These are phyloP conservation scores for Drosophila seclusa DNA, from an alignment of 2,888 invertebrate species.

Conservation along the genomic window DNA sequence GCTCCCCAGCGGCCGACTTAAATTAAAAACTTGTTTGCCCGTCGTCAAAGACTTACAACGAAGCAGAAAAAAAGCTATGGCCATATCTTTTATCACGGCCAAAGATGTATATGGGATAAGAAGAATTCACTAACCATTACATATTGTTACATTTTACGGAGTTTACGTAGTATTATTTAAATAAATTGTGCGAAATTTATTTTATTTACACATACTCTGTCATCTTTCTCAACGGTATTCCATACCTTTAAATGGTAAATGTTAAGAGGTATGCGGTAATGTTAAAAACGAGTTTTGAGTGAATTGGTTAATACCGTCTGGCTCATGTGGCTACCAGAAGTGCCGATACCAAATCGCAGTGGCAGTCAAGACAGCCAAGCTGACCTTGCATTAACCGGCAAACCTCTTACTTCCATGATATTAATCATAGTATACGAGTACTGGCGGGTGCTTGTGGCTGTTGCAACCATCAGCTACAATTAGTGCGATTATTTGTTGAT, in stretches of 20 bases:
- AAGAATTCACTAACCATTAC: neutral
- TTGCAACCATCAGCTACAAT: slow-evolving; percentile 22
- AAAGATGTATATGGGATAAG: neutral
- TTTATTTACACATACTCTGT: neutral
- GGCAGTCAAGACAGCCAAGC: slow-evolving; percentile 23
- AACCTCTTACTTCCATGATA: slow-evolving; percentile 38
- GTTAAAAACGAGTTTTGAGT: slow-evolving; percentile 46
- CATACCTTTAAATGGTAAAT: slow-evolving; percentile 18
- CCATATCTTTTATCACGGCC: neutral
- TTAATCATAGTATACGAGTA: neutral
- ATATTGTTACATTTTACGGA: neutral
- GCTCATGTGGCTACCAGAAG: slow-evolving; percentile 48
- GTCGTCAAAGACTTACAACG: slow-evolving; percentile 6
- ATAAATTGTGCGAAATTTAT: slow-evolving; percentile 1
- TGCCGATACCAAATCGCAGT: slow-evolving; percentile 21
- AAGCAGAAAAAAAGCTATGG: neutral
- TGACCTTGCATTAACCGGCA: slow-evolving; percentile 54
- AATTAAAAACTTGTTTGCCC: slow-evolving; percentile 58
- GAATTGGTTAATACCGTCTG: slow-evolving; percentile 21
- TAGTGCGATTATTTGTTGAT: slow-evolving; percentile 7
- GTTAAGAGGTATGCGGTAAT: slow-evolving; percentile 11
- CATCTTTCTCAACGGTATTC: neutral
- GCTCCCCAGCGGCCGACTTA: slow-evolving; percentile 37
- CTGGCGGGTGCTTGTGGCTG: neutral
- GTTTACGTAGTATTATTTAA: neutral